Evolutionary conservation across 2,113 vertebrate genomes (phyloP).

Genomic region (Motacilla tschutschensis): DNA sequence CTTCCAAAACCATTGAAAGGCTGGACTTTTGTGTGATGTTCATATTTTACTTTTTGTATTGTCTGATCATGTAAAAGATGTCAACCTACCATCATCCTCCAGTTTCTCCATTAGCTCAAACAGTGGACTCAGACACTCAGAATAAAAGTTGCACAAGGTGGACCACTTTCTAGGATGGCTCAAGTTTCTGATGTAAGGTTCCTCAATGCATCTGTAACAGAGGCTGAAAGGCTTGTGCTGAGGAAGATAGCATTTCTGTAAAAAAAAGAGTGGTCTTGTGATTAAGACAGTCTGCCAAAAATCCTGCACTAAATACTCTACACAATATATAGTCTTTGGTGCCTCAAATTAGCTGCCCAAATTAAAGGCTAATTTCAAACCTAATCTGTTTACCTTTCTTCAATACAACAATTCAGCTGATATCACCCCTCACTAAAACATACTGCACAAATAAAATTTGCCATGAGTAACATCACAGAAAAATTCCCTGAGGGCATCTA

Average conservation of each 20-base stretch:
- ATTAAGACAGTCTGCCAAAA: neutral
- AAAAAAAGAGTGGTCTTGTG: neutral
- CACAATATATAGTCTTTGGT: neutral
- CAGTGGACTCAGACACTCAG: neutral
- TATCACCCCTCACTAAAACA: neutral
- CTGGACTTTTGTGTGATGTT: neutral
- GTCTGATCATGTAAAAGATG: neutral
- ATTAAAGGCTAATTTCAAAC: neutral
- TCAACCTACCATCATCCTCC: neutral
- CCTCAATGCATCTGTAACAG: neutral
- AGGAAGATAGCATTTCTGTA: neutral
- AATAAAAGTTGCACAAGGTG: neutral
- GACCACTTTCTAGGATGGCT: neutral
- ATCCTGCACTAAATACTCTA: neutral
- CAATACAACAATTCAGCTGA: neutral
- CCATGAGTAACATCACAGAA: neutral
- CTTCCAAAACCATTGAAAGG: neutral
- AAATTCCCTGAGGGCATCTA: neutral
- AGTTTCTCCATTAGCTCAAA: neutral
- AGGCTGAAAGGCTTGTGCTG: neutral
- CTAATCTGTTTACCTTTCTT: neutral
- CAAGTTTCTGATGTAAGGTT: neutral
- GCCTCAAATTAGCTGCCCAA: neutral
- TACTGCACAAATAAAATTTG: neutral
- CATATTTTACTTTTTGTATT: neutral